These are phyloP conservation scores for Chaetodon trifascialis DNA, from an alignment of 2,113 vertebrate genomes.

Conservation along the genomic window DNA sequence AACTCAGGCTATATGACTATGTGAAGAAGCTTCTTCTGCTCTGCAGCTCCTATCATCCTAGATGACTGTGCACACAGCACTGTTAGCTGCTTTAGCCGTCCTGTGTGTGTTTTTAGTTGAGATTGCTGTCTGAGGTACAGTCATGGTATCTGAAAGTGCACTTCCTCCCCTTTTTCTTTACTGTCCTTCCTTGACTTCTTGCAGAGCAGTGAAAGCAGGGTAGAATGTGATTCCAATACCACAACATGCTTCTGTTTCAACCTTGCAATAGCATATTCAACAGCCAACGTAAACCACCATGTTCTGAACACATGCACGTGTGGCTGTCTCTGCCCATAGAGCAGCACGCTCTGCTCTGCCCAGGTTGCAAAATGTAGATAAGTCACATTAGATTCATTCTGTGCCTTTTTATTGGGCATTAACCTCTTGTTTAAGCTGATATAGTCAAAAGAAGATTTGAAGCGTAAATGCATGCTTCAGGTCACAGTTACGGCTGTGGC, in stretches of 20 bases:
- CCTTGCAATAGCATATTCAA: neutral
- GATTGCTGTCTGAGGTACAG: neutral
- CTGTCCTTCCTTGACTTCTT: neutral
- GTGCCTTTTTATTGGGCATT: too few relatives aligned
- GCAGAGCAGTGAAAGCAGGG: neutral
- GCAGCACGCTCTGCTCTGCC: too few relatives aligned
- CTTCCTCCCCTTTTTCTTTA: neutral
- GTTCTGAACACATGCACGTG: too few relatives aligned
- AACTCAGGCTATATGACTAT: conserved; percentile 4
- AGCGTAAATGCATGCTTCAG: too few relatives aligned
- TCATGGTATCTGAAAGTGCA: neutral
- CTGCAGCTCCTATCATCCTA: neutral
- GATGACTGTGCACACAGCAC: conserved; percentile 3
- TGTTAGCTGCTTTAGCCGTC: conserved; percentile 1
- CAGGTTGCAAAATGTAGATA: too few relatives aligned
- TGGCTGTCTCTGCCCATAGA: too few relatives aligned
- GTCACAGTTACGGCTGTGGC: too few relatives aligned
- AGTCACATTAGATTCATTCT: too few relatives aligned
- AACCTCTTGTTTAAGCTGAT: too few relatives aligned
- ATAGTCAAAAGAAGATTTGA: too few relatives aligned
- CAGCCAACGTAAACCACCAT: too few relatives aligned
- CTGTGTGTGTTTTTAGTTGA: neutral
- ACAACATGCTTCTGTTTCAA: conserved; percentile 7
- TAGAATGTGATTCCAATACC: conserved; percentile 8
- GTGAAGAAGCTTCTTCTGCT: conserved; percentile 21